Evolutionary conservation across 1,140 invertebrate genomes (phyloP).

Genomic region (Drosophila takahashii): DNA sequence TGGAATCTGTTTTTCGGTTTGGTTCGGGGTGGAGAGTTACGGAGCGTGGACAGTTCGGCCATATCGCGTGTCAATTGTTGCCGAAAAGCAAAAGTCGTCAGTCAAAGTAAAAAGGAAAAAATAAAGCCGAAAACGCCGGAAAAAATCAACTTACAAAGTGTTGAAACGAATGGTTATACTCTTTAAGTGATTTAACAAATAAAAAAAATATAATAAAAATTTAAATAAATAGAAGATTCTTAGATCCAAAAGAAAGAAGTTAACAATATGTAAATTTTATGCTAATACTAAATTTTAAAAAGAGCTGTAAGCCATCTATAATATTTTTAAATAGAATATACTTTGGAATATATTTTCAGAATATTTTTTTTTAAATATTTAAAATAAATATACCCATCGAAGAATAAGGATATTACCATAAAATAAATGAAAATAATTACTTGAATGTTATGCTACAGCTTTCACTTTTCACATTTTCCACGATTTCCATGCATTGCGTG

Average conservation of each 20-base stretch:
- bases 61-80: constrained; percentile 80
- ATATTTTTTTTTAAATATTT: neutral
- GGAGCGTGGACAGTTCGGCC: constrained; percentile 10
- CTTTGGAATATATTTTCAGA: too few species aligned
- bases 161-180: constrained; percentile 1
- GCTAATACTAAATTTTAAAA: too few species aligned
- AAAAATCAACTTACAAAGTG: constrained; percentile 5
- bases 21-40: neutral
- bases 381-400: neutral
- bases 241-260: too few species aligned
- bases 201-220: neutral
- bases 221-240: too few species aligned
- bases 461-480: constrained; percentile 74
- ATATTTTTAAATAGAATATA: too few species aligned
- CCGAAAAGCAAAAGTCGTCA: constrained; percentile 66
- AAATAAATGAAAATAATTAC: constrained; percentile 73
- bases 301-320: too few species aligned
- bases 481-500: constrained; percentile 29
- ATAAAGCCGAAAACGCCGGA: constrained; percentile 15
- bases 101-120: constrained; percentile 55
- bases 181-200: neutral
- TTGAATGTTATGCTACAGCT: constrained; percentile 77
- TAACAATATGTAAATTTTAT: too few species aligned
- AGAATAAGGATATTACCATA: constrained; percentile 1
- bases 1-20: constrained; percentile 5